These are phyloP conservation scores for Agrotis segetum DNA, from an alignment of 2,888 invertebrate species.

Conservation along the genomic window DNA sequence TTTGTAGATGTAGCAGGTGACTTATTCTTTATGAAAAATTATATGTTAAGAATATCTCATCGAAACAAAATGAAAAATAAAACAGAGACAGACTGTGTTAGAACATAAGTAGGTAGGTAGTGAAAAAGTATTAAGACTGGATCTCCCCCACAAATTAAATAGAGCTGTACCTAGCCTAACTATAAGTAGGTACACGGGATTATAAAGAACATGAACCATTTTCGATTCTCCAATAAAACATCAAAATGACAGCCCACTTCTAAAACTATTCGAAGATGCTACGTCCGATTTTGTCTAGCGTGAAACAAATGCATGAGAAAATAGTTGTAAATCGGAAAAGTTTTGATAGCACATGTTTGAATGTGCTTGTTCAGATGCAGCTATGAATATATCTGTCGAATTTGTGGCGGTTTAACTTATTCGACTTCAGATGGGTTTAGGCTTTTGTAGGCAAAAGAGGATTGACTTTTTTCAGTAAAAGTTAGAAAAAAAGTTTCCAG, in stretches of 20 bases:
- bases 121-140: no score
- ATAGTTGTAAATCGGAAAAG: constrained; percentile 55
- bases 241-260: background rate
- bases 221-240: background rate
- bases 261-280: constrained; percentile 11
- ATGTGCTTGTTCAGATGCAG: constrained; percentile 35
- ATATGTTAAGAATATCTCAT: no score
- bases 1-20: no score
- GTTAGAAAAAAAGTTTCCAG: no score
- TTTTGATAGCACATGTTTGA: constrained; percentile 50
- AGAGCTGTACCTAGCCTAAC: background rate
- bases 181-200: no score
- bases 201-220: background rate
- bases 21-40: no score
- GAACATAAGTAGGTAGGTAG: no score
- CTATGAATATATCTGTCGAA: constrained; percentile 42
- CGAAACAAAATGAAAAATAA: no score
- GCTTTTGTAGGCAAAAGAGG: no score
- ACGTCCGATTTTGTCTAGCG: constrained; percentile 31
- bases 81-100: no score
- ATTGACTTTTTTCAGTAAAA: no score
- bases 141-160: background rate
- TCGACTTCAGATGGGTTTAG: background rate
- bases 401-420: constrained; percentile 2
- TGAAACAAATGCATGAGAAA: constrained; percentile 52